phyloP scores from a whole-genome alignment of 1,140 invertebrate species.

The Drosophila truncata region DNA sequence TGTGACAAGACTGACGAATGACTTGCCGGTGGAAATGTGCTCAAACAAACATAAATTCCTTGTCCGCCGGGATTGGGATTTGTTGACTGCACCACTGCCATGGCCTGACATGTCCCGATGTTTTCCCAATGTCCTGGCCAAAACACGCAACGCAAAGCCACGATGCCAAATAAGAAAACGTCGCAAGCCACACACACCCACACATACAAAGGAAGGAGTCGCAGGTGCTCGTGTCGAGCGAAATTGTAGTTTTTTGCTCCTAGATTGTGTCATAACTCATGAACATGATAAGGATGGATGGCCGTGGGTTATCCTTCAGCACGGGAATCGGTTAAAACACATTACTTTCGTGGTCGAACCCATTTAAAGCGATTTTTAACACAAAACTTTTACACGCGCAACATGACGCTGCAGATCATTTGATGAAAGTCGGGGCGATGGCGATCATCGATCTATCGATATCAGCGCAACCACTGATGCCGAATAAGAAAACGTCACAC shows the following conservation, averaged over 20 bases:
- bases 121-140: slow-evolving; percentile 30
- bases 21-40: slow-evolving; percentile 78
- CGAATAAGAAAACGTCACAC: slow-evolving; percentile 12
- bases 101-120: slow-evolving; percentile 16
- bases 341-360: slow-evolving; percentile 12
- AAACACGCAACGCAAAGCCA: slow-evolving; percentile 34
- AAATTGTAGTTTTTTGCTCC: slow-evolving; percentile 46
- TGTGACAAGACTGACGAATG: slow-evolving; percentile 74
- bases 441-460: too few species aligned
- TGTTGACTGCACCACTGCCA: slow-evolving; percentile 58
- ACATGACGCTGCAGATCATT: too few species aligned
- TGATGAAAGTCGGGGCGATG: too few species aligned
- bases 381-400: not conserved
- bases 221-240: slow-evolving; percentile 38
- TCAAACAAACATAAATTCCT: slow-evolving; percentile 79
- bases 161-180: slow-evolving; percentile 2
- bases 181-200: slow-evolving; percentile 9
- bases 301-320: too few species aligned
- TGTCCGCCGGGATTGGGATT: slow-evolving; percentile 69
- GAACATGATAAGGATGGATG: slow-evolving; percentile 51
- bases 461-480: too few species aligned
- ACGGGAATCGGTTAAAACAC: too few species aligned
- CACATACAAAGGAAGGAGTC: slow-evolving; percentile 18
- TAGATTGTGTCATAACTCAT: slow-evolving; percentile 47
- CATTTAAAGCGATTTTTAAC: slow-evolving; percentile 2